phyloP scores from a whole-genome alignment of 2,888 invertebrate species.

The Aporophyla lueneburgensis region DNA sequence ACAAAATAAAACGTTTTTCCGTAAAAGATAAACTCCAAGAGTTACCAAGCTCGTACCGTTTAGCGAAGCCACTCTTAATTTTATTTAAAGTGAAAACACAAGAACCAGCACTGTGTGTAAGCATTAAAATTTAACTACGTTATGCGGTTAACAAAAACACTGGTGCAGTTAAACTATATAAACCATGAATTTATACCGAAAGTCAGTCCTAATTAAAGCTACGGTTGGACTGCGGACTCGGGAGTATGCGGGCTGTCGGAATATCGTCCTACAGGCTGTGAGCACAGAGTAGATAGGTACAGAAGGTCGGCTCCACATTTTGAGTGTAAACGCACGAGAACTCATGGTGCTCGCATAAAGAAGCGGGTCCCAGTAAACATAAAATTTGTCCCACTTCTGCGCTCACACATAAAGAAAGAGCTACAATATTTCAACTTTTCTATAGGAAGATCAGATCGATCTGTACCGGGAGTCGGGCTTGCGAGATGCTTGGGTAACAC shows the following conservation, averaged over 20 bases:
- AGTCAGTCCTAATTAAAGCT: conserved; percentile 78
- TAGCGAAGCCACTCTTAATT: conserved; percentile 32
- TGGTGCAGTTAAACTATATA: conserved; percentile 63
- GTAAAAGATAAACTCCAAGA: conserved; percentile 25
- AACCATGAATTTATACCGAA: conserved; percentile 73
- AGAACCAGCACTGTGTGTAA: conserved; percentile 27
- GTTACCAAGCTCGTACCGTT: conserved; percentile 17
- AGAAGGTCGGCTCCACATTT: conserved; percentile 29
- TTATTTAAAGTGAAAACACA: conserved; percentile 37
- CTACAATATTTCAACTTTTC: neutral
- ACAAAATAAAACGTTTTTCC: conserved; percentile 20
- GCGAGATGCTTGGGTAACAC: too few species aligned
- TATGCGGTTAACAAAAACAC: conserved; percentile 62
- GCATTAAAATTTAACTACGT: conserved; percentile 56
- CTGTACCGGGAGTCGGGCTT: neutral
- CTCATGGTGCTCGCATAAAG: neutral
- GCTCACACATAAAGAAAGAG: too few species aligned
- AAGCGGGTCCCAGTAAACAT: neutral
- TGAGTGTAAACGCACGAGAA: too few species aligned
- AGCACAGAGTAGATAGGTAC: conserved; percentile 2
- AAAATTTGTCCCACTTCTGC: neutral
- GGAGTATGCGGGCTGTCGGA: conserved; percentile 64
- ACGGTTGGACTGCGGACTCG: conserved; percentile 65
- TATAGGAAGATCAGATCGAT: neutral
- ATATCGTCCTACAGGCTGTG: conserved; percentile 37